Conservation (phyloP, 2,888 invertebrate species). For the Pachydiplax longipennis region DNA sequence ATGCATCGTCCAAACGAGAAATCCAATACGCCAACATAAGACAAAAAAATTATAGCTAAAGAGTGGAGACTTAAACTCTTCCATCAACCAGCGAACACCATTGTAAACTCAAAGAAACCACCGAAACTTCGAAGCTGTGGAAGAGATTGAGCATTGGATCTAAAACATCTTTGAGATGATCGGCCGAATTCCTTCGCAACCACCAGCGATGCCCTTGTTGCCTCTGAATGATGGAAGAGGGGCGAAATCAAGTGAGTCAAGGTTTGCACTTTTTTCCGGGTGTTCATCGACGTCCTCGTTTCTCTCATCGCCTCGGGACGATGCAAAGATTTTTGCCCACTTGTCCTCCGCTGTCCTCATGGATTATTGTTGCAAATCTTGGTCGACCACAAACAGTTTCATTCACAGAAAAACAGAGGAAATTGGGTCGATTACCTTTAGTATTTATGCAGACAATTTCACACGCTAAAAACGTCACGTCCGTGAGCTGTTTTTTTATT, state of each 20-base stretch:
- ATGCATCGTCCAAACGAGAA: no score
- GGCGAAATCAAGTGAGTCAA: not conserved
- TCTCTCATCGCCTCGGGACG: not conserved
- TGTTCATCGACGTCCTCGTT: not conserved
- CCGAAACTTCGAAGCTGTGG: no score
- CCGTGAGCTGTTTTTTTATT: no score
- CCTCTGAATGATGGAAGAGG: not conserved
- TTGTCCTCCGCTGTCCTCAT: not conserved
- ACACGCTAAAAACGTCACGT: no score
- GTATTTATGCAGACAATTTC: not conserved
- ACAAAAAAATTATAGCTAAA: no score
- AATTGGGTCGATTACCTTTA: not conserved
- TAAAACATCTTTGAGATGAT: not conserved
- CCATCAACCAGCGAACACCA: no score
- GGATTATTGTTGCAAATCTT: not conserved
- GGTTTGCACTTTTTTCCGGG: not conserved
- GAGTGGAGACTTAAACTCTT: no score
- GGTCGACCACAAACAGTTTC: not conserved
- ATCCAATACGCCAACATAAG: no score
- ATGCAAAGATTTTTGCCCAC: not conserved
- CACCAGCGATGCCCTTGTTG: not conserved
- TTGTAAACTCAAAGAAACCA: no score
- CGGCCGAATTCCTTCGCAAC: not conserved
- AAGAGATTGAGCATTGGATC: not conserved
- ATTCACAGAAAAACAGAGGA: not conserved